phyloP scores from a whole-genome alignment of 2,888 invertebrate species.

The Mellilla xanthometata region DNA sequence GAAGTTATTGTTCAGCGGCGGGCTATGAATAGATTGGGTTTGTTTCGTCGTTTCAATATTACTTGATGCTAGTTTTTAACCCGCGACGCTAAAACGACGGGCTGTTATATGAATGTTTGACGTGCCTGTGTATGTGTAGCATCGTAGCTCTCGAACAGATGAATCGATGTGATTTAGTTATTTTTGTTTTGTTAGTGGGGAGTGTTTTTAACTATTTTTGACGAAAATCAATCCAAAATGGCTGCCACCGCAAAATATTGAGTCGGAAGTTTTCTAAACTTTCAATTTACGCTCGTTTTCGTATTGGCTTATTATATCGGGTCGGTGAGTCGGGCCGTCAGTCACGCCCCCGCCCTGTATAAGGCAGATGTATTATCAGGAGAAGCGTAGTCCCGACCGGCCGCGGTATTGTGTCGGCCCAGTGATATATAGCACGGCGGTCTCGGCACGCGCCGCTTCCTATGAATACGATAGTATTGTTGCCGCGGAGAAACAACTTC shows the following conservation, averaged over 20 bases:
- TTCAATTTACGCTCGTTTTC: conserved; percentile 7
- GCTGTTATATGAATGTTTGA: too few relatives aligned
- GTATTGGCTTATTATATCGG: conserved; percentile 18
- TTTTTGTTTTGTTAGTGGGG: too few relatives aligned
- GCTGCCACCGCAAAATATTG: too few relatives aligned
- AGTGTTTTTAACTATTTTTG: too few relatives aligned
- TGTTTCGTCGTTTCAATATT: conserved; percentile 23
- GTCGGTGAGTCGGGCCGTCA: conserved; percentile 19
- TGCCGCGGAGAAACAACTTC: conserved; percentile 14
- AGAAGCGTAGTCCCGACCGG: conserved; percentile 24
- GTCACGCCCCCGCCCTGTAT: conserved; percentile 21
- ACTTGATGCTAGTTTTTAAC: too few relatives aligned
- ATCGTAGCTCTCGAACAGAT: too few relatives aligned
- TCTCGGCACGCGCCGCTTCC: conserved; percentile 17
- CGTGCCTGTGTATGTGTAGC: too few relatives aligned
- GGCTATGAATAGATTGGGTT: conserved; percentile 13
- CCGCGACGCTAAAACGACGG: too few relatives aligned
- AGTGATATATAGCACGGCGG: conserved; percentile 32
- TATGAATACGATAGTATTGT: conserved; percentile 26
- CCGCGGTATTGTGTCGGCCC: conserved; percentile 30
- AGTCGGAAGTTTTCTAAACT: too few relatives aligned
- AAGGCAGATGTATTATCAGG: conserved; percentile 30
- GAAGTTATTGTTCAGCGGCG: background rate
- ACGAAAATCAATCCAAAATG: too few relatives aligned
- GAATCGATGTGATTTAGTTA: too few relatives aligned